phyloP scores from a whole-genome alignment of 23 tunicate genomes.

The Oikopleura dioica region DNA sequence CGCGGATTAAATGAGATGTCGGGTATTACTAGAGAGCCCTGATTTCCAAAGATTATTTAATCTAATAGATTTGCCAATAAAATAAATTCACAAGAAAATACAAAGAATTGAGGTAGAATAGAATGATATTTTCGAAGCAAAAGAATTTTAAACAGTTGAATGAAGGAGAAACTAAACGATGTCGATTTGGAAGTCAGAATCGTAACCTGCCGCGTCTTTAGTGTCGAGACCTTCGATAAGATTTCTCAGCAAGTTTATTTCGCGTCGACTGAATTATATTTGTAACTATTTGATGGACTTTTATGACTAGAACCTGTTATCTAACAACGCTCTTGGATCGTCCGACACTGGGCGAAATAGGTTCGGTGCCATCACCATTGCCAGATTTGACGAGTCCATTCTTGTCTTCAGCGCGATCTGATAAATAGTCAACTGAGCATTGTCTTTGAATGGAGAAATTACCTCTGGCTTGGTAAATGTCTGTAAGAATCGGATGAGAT shows the following conservation, averaged over 20 bases:
- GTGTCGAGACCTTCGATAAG: neutral
- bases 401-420: conserved; percentile 45
- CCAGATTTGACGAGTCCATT: conserved; percentile 93
- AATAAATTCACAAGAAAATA: no score
- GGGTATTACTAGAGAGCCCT: no score
- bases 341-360: conserved; percentile 77
- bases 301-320: no score
- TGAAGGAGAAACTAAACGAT: no score
- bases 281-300: no score
- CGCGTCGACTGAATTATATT: no score
- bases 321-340: conserved; percentile 33
- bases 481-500: conserved; percentile 69
- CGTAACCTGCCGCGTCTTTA: neutral
- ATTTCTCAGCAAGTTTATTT: conserved; percentile 7
- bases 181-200: neutral
- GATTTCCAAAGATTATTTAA: no score
- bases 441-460: neutral
- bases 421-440: neutral
- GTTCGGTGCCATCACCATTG: conserved; percentile 99
- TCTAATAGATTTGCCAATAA: no score
- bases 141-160: no score
- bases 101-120: no score
- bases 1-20: no score
- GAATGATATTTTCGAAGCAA: no score
- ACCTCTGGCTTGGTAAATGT: conserved; percentile 14